Conservation (phyloP, 2,888 invertebrate species). For the Alloscopus bannaensis region DNA sequence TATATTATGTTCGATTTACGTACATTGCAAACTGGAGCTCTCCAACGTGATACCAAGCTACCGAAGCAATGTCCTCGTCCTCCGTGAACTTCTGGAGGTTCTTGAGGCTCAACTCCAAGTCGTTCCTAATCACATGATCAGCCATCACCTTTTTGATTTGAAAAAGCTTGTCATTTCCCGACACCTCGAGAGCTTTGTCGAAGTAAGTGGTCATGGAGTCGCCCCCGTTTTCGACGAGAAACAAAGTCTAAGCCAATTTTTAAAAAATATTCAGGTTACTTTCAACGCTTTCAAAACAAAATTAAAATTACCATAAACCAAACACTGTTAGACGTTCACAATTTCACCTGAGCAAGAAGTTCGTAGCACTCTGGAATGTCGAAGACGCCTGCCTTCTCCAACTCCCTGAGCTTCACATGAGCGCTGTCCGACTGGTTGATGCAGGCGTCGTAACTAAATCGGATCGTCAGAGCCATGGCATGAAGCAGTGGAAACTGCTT, state of each 20-base stretch:
- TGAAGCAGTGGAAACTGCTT: conserved; percentile 38
- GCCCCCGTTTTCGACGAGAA: conserved; percentile 5
- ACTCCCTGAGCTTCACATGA: conserved; percentile 11
- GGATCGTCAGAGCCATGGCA: conserved; percentile 30
- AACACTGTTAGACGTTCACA: too few relatives aligned
- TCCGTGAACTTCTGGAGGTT: conserved; percentile 26
- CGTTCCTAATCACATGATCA: background rate
- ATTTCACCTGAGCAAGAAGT: conserved; percentile 47
- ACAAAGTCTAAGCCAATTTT: conserved; percentile 24
- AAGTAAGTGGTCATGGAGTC: conserved; percentile 4
- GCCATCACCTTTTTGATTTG: conserved; percentile 45
- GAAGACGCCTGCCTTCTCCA: conserved; percentile 46
- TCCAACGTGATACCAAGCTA: conserved; percentile 58
- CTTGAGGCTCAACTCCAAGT: conserved; percentile 14
- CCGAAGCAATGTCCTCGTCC: conserved; percentile 29
- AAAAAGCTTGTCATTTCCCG: conserved; percentile 22
- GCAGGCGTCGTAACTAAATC: conserved; percentile 16
- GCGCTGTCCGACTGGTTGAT: background rate
- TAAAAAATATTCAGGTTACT: too few relatives aligned
- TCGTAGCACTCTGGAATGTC: conserved; percentile 62
- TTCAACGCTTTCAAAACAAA: too few relatives aligned
- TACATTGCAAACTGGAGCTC: conserved; percentile 45
- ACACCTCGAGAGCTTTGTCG: conserved; percentile 35
- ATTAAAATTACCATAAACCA: too few relatives aligned
- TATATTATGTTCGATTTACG: too few relatives aligned